Evolutionary conservation across 2,797 vertebrate species (phyloP).

Genomic region (Coregonus ussuriensis): DNA sequence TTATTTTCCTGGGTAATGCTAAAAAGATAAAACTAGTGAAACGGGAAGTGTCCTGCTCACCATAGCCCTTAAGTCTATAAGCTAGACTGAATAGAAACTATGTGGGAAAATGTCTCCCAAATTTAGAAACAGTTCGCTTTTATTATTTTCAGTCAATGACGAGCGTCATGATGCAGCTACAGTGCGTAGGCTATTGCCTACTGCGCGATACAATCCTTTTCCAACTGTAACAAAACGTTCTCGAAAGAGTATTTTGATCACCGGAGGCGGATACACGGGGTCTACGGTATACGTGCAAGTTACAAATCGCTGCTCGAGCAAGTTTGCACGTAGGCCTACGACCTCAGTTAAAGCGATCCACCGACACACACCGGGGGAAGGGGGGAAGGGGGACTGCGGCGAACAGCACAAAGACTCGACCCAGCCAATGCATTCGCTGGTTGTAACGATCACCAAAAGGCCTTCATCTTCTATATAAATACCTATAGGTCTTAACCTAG

Average conservation of each 20-base stretch:
- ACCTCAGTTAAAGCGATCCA: constrained; percentile 54
- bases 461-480: neutral
- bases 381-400: constrained; percentile 49
- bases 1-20: constrained; percentile 45
- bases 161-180: neutral
- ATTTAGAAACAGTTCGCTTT: neutral
- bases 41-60: constrained; percentile 47
- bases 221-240: constrained; percentile 57
- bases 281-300: constrained; percentile 73
- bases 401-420: constrained; percentile 49
- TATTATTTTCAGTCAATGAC: neutral
- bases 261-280: constrained; percentile 70
- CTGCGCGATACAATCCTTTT: constrained; percentile 57
- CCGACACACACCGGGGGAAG: constrained; percentile 9
- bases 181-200: too few relatives aligned
- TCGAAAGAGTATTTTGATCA: constrained; percentile 74
- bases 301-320: constrained; percentile 68
- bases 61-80: constrained; percentile 2
- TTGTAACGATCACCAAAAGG: neutral
- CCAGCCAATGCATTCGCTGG: constrained; percentile 27
- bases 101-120: neutral
- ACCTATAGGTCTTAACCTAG: neutral
- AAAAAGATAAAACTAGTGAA: constrained; percentile 40
- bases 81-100: neutral
- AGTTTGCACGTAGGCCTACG: constrained; percentile 72